A percentile compares a stretch with the other conserved stretches of the same genome.
phyloP scores from a whole-genome alignment of 2,888 invertebrate genomes.

The Patella depressa region DNA sequence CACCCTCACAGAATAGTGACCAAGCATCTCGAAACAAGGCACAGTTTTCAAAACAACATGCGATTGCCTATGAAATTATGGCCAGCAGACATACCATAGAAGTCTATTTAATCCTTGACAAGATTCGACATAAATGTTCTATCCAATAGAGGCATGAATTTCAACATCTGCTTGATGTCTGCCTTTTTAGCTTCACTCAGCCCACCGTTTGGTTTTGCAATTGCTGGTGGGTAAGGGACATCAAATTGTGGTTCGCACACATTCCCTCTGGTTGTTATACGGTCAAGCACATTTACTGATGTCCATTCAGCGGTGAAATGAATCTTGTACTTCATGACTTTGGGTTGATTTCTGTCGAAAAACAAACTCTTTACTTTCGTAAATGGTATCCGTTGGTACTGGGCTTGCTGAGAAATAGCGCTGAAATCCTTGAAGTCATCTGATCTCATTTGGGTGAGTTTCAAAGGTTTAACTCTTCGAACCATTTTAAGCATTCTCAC shows the following conservation, averaged over 20 bases:
- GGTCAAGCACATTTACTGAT: conserved; percentile 1
- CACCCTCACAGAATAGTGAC: too few species aligned
- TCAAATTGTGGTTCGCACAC: conserved; percentile 1
- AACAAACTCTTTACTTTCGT: neutral
- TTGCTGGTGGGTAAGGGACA: neutral
- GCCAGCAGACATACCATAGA: too few species aligned
- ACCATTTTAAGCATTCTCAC: conserved; percentile 1
- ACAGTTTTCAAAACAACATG: too few species aligned
- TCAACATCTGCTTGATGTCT: neutral
- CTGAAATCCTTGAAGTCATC: neutral
- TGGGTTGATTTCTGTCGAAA: neutral
- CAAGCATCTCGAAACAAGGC: too few species aligned
- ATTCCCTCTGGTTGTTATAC: neutral
- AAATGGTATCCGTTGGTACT: neutral
- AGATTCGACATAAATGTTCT: neutral
- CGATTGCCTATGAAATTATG: too few species aligned
- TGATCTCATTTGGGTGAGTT: neutral
- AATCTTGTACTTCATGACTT: conserved; percentile 4
- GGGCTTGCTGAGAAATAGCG: neutral
- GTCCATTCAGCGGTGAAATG: neutral
- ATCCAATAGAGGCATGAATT: neutral
- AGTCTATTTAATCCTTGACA: neutral
- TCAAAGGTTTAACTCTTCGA: neutral
- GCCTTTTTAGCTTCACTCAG: neutral
- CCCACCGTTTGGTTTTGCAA: neutral